Percentiles rank a stretch among this genome's conserved stretches.
Conservation (phyloP, 1,140 invertebrate genomes). For the Calosoma granatense region DNA sequence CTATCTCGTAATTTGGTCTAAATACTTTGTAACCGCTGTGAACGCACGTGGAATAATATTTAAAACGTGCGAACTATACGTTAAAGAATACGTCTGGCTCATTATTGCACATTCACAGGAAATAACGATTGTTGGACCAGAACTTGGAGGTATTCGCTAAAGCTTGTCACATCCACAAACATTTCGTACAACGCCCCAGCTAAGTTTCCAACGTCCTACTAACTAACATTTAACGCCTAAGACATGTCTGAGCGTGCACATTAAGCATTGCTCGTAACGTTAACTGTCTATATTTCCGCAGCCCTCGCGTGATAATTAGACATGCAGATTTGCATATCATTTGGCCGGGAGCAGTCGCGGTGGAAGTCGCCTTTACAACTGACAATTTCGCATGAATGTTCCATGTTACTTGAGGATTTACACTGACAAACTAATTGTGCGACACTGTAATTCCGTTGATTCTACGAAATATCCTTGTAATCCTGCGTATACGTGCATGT, state of each 20-base stretch:
- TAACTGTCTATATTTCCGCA: conserved; percentile 14
- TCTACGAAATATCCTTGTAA: neutral
- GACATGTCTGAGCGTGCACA: neutral
- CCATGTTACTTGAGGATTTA: neutral
- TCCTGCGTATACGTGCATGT: neutral
- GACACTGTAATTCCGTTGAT: neutral
- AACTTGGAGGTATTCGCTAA: neutral
- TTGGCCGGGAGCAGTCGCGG: neutral
- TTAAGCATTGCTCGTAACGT: conserved; percentile 9
- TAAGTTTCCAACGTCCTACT: neutral
- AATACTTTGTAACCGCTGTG: neutral
- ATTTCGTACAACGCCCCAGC: neutral
- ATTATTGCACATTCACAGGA: neutral
- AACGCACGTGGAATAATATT: neutral
- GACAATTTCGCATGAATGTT: neutral
- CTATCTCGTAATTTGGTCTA: neutral
- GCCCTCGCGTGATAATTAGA: conserved; percentile 16
- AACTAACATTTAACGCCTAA: neutral
- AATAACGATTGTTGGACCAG: neutral
- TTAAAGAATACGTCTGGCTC: neutral
- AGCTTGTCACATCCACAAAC: too few relatives aligned
- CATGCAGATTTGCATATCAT: conserved; percentile 16
- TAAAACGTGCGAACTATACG: neutral
- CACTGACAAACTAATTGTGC: conserved; percentile 2
- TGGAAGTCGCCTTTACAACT: neutral